Evolutionary conservation across 2,797 vertebrate genomes (phyloP), one percentile per base, ranked within the genome.

Genomic region (Peromyscus melanophrys): DNA sequence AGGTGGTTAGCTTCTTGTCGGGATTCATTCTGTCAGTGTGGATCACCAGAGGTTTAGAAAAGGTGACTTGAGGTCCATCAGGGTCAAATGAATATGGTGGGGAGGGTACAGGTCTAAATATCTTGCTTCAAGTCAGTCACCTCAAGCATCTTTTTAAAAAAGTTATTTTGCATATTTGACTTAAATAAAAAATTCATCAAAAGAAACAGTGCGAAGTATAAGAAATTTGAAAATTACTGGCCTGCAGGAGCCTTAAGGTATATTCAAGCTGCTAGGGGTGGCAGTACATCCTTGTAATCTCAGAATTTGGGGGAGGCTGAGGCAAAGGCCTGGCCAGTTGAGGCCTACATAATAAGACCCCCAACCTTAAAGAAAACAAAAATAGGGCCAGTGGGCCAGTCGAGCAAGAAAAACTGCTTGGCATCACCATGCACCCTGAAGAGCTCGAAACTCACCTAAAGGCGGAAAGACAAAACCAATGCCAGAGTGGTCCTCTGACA

Each of bases 141-240:
- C 34, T n/a, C 67, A 55, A 92, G 5, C 61, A 89, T 37, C 92
- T 65, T 67, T 52, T 29, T 27, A 40, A 67, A 67, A 63, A 37
- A n/a, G 13, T 29, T 78, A 6, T 82, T 92, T 96, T 61, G 61
- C 71, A 12, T 69, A n/a, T 96, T 95, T 95, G 63, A 80, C 75
- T 92, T 73, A 21, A 92, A 17, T 76, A 16, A 94, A 67, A 43
- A 95, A 92, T 97, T 88, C 17, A 77, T 83, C 92, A 85, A 85
- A 91, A 89, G 52, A 85, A 90, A 17, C 87, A 75, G 23, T 25
- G 14, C 59, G 0, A 27, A 71, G 19, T 63, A 61, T 84, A 77
- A 93, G 61, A 89, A 85, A 75, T 88, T 49, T 59, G 80, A 90
- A 86, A 76, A 43, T 49, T 52, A 4, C 23, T 78, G 9, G 57